Base-by-base conservation (phyloP, 53 echinoderm and acorn worm genomes). In the Temnopleurus reevesii region DNA sequence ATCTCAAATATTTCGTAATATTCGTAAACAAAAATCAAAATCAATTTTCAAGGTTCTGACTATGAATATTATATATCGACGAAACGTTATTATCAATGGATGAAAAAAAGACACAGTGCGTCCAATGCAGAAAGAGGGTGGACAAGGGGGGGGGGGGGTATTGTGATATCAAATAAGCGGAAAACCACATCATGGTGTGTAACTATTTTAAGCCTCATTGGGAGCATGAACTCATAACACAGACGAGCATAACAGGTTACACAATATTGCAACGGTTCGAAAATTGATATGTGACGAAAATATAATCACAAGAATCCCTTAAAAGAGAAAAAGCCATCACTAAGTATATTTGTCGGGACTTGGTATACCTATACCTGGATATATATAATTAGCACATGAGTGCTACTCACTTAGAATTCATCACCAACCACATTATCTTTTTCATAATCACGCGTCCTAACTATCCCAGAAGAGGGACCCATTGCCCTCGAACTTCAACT, bases 361-460 rank as follows among this genome's bases (percentile, higher is more conserved):
- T 71, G 8, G 28, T 71, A 34, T 63, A 1, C 23, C 41, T n/a
- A n/a, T n/a, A 71, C 71, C 71, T 71, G 71, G 41, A 41, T 38
- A 41, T 38, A 71, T 71, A 71, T 71, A 71, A 71, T 71, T 71
- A 71, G 71, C 41, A 38, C 38, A 6, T 8, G 41, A 21, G 36
- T 71, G 23, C 36, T 71, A 41, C 41, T 63, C 2, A 30, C 63
- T 15, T n/a, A 38, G 21, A 43, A 71, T 34, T 71, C 6, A 71
- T 71, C 71, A 63, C 30, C 2, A 43, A 71, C 71, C 71, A 10
- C 43, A 71, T 13, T 38, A n/a, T 71, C 3, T 38, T 13, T 71
- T 41, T 71, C 71, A 71, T 71, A 21, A 36, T 71, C 71, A 71
- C 71, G 71, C 19, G 71, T 71, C 18, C 7, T n/a, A n/a, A n/a